Conservation (phyloP, 2,888 invertebrate genomes). For the Cabera pusaria region DNA sequence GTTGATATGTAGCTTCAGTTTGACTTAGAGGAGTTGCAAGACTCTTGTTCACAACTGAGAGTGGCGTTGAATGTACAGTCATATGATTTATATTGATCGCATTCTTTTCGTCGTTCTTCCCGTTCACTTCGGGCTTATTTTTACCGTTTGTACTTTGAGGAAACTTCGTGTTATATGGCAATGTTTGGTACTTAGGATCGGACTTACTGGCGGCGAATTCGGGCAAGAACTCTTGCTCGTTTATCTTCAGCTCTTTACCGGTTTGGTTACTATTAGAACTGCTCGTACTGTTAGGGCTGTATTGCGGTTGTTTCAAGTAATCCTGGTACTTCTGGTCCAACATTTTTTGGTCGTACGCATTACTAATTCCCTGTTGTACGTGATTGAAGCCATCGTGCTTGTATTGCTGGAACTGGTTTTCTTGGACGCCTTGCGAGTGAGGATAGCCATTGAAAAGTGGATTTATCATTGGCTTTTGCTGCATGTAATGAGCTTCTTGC, state of each 20-base stretch:
- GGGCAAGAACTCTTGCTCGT: constrained; percentile 82
- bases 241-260: constrained; percentile 74
- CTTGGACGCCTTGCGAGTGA: constrained; percentile 61
- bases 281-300: constrained; percentile 82
- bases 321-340: constrained; percentile 79
- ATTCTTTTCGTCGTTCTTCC: constrained; percentile 70
- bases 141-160: constrained; percentile 82
- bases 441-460: constrained; percentile 74
- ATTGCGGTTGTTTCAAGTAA: constrained; percentile 77
- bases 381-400: constrained; percentile 71
- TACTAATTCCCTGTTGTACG: constrained; percentile 75
- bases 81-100: constrained; percentile 76
- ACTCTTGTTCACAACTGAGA: constrained; percentile 85
- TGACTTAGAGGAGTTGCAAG: constrained; percentile 86
- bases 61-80: constrained; percentile 80
- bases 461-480: constrained; percentile 80
- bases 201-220: constrained; percentile 92
- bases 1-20: constrained; percentile 80
- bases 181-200: constrained; percentile 95
- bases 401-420: constrained; percentile 70
- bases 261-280: constrained; percentile 78
- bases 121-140: constrained; percentile 64
- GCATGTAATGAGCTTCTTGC: constrained; percentile 78
- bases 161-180: constrained; percentile 95
- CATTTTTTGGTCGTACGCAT: constrained; percentile 74